A percentile compares a stretch with the other conserved stretches of the same genome.
phyloP scores from a whole-genome alignment of 2,888 invertebrate species.

The Macrosoma leucophasiata region DNA sequence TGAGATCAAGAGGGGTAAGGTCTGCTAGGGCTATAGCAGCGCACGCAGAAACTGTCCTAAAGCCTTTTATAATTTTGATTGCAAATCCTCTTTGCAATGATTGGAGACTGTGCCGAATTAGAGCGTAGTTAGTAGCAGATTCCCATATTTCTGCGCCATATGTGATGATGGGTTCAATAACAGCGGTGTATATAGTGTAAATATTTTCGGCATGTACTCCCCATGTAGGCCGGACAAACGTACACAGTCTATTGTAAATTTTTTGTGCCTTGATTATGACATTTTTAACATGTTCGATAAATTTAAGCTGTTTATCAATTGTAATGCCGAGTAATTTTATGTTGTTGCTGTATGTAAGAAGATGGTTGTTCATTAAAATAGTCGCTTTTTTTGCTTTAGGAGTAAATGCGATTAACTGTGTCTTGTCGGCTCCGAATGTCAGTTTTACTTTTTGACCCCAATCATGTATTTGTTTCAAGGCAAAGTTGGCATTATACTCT shows the following conservation, averaged over 20 bases:
- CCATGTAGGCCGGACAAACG: neutral
- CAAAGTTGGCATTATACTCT: neutral
- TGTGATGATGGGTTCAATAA: neutral
- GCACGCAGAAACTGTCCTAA: no score
- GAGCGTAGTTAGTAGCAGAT: no score
- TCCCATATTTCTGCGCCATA: neutral
- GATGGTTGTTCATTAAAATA: no score
- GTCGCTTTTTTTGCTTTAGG: neutral
- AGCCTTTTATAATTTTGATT: no score
- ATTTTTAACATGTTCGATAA: neutral
- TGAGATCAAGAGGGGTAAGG: no score
- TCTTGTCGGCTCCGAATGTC: neutral
- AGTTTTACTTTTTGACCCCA: neutral
- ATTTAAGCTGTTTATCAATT: neutral
- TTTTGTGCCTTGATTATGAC: no score
- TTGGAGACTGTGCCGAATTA: no score
- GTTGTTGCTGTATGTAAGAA: no score
- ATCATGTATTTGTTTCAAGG: neutral
- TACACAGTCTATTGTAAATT: neutral
- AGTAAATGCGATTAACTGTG: neutral
- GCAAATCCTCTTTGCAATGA: no score
- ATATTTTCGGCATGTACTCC: neutral
- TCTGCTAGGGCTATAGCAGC: no score
- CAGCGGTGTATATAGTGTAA: neutral
- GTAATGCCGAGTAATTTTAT: neutral